A percentile compares a stretch with the other conserved stretches of the same genome.
These are phyloP conservation scores for Azorinus chamasolen DNA, from an alignment of 2,888 invertebrate genomes.

Conservation along the genomic window DNA sequence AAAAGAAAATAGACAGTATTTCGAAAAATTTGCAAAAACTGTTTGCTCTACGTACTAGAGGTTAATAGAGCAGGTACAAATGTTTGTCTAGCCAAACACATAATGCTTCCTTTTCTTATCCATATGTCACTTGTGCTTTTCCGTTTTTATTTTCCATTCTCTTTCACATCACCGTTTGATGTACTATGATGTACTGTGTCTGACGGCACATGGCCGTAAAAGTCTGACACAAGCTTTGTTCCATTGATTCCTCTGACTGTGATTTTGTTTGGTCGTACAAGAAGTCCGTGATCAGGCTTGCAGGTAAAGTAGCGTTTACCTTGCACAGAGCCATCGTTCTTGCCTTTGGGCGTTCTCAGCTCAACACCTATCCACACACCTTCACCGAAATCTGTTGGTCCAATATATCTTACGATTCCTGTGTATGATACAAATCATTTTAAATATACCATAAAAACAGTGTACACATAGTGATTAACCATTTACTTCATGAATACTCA, in stretches of 20 bases:
- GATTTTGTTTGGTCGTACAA: conserved; percentile 85
- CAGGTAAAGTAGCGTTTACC: conserved; percentile 85
- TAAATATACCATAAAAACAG: too few species aligned
- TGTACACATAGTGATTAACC: too few species aligned
- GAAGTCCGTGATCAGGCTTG: conserved; percentile 84
- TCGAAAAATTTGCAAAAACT: too few species aligned
- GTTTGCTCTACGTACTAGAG: too few species aligned
- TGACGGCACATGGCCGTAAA: conserved; percentile 26
- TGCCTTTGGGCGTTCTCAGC: conserved; percentile 85
- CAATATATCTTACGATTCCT: conserved; percentile 87
- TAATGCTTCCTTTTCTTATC: too few species aligned
- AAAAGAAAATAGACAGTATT: too few species aligned
- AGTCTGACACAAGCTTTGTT: conserved; percentile 85
- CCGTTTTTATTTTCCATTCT: conserved; percentile 28
- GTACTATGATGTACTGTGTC: conserved; percentile 10
- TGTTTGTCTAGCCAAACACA: too few species aligned
- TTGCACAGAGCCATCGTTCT: conserved; percentile 86
- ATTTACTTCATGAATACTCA: too few species aligned
- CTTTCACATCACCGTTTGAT: conserved; percentile 40
- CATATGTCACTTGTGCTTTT: too few species aligned
- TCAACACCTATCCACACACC: conserved; percentile 88
- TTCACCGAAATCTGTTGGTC: conserved; percentile 87
- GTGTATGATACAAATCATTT: too few species aligned
- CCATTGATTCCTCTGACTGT: conserved; percentile 88
- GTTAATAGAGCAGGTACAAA: too few species aligned